Conservation (phyloP, 2,797 vertebrate genomes). For the Denticeps clupeoides region DNA sequence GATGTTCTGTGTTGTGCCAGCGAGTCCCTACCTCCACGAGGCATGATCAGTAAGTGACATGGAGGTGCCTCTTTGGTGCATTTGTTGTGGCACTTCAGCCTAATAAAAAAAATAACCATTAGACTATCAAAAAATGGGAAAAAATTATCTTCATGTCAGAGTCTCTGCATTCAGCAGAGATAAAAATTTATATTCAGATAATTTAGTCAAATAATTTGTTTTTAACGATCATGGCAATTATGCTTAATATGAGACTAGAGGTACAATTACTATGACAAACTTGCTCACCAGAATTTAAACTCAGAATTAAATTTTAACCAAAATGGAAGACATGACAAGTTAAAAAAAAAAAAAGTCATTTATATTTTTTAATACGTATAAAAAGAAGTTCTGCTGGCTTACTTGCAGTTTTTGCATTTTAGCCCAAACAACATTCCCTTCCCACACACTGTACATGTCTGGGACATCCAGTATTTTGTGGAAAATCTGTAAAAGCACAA, state of each 20-base stretch:
- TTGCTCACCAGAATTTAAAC: background rate
- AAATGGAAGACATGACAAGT: background rate
- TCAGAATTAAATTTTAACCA: background rate
- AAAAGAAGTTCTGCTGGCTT: constrained; percentile 38
- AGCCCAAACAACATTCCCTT: constrained; percentile 99
- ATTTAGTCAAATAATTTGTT: constrained; percentile 34
- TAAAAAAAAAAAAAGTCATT: too few relatives aligned
- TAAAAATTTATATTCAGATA: constrained; percentile 17
- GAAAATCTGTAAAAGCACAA: constrained; percentile 75
- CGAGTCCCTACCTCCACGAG: constrained; percentile 77
- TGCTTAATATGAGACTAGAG: constrained; percentile 15
- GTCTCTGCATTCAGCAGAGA: constrained; percentile 13
- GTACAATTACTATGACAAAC: constrained; percentile 11
- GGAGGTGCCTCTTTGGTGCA: constrained; percentile 99
- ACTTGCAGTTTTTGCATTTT: constrained; percentile 99
- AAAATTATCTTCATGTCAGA: constrained; percentile 6
- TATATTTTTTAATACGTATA: background rate
- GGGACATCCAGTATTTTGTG: constrained; percentile 99
- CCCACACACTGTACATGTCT: constrained; percentile 94
- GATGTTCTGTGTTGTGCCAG: too few relatives aligned
- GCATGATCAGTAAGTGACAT: constrained; percentile 95
- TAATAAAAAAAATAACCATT: constrained; percentile 37
- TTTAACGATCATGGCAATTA: constrained; percentile 31
- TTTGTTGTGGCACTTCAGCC: constrained; percentile 99
- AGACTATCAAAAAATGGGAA: constrained; percentile 13